Conservation (phyloP, 2,113 vertebrate species). For the Actenoides lindsayi region DNA sequence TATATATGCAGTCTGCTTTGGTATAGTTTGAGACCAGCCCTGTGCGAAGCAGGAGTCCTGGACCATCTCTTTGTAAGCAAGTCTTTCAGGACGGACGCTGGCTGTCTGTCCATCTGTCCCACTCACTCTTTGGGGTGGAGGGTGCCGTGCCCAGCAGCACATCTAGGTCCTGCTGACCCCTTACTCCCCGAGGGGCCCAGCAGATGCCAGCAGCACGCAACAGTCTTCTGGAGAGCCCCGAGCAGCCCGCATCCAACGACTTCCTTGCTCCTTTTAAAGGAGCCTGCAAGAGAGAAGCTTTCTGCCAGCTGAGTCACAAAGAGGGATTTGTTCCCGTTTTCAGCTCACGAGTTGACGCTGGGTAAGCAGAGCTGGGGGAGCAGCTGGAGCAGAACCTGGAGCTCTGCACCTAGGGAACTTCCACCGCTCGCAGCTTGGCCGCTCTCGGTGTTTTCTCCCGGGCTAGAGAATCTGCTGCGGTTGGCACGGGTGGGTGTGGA, state of each 20-base stretch:
- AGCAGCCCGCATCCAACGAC: not conserved
- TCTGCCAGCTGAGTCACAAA: not conserved
- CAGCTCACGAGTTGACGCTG: not conserved
- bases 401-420: not conserved
- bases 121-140: constrained; percentile 17
- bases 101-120: not conserved
- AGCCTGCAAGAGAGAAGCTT: not conserved
- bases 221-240: not conserved
- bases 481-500: not conserved
- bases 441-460: not conserved
- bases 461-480: not conserved
- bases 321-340: constrained; percentile 28
- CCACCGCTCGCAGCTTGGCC: not conserved
- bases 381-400: not conserved
- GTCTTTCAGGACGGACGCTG: constrained; percentile 15
- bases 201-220: not conserved
- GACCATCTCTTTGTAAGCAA: not conserved
- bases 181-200: not conserved
- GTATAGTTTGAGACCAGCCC: not conserved
- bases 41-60: not conserved
- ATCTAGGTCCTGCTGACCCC: not conserved
- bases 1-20: constrained; percentile 33
- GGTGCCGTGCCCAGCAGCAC: not conserved
- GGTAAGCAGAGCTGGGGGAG: not conserved
- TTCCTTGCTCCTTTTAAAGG: constrained; percentile 24